Conservation (phyloP, 2,888 invertebrate genomes). For the Cataglyphis albicans region DNA sequence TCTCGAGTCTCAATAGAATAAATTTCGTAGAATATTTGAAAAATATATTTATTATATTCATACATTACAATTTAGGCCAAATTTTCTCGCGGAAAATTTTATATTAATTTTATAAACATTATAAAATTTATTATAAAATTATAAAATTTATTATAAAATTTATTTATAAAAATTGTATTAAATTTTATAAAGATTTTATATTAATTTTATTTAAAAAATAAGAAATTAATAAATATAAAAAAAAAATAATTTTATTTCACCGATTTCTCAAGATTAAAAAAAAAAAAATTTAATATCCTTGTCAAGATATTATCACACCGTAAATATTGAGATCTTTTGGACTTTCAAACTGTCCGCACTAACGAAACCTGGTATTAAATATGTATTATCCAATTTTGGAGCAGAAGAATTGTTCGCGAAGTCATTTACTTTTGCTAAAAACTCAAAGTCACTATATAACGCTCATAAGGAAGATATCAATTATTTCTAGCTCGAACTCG, state of each 20-base stretch:
- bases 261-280: background rate
- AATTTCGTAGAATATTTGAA: background rate
- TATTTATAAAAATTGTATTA: no score
- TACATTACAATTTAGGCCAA: background rate
- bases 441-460: constrained; percentile 28
- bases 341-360: background rate
- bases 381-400: constrained; percentile 37
- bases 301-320: background rate
- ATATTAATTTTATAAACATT: background rate
- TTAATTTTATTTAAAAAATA: background rate
- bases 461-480: constrained; percentile 63
- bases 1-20: background rate
- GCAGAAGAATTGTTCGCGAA: constrained; percentile 15
- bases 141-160: no score
- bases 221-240: background rate
- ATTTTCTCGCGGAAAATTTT: background rate
- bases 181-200: no score
- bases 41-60: background rate
- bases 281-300: no score
- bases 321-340: constrained; percentile 4
- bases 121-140: no score
- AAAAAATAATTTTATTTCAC: background rate
- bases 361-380: background rate
- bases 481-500: constrained; percentile 70
- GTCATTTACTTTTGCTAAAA: constrained; percentile 50